Evolutionary conservation across 2,888 invertebrate species (phyloP).

Genomic region (Ethmia dodecea): DNA sequence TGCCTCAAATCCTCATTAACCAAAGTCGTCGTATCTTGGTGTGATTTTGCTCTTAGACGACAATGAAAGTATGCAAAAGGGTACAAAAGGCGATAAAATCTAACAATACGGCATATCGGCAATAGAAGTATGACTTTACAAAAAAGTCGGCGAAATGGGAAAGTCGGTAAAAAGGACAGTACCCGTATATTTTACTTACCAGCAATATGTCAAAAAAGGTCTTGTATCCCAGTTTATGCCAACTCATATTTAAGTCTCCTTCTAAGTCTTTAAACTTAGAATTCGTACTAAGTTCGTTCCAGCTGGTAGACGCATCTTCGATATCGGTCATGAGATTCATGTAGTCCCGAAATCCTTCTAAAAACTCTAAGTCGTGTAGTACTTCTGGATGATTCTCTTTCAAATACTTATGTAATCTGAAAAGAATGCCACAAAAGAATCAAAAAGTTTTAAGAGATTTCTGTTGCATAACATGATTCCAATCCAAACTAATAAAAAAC

Average conservation of each 20-base stretch:
- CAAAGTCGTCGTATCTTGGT: background rate
- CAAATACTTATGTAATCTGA: constrained; percentile 36
- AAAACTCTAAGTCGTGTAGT: constrained; percentile 30
- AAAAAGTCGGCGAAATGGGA: no score
- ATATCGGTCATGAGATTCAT: constrained; percentile 35
- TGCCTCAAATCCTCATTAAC: background rate
- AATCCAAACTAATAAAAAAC: background rate
- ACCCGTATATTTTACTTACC: constrained; percentile 19
- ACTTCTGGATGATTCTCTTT: constrained; percentile 27
- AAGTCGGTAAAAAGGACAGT: no score
- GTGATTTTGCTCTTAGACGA: background rate
- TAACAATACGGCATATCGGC: no score
- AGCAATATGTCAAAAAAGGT: constrained; percentile 44
- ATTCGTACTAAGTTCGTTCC: constrained; percentile 42
- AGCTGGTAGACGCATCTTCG: constrained; percentile 40
- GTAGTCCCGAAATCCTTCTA: constrained; percentile 32
- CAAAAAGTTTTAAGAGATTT: background rate
- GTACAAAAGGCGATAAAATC: no score
- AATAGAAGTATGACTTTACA: no score
- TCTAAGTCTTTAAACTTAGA: constrained; percentile 31
- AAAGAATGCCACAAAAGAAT: constrained; percentile 4
- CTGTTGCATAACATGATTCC: background rate
- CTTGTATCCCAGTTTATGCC: constrained; percentile 41
- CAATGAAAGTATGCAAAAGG: no score
- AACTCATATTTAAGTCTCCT: constrained; percentile 42